Conservation (phyloP, 2,888 invertebrate genomes). For the Ennomos quercinarius region DNA sequence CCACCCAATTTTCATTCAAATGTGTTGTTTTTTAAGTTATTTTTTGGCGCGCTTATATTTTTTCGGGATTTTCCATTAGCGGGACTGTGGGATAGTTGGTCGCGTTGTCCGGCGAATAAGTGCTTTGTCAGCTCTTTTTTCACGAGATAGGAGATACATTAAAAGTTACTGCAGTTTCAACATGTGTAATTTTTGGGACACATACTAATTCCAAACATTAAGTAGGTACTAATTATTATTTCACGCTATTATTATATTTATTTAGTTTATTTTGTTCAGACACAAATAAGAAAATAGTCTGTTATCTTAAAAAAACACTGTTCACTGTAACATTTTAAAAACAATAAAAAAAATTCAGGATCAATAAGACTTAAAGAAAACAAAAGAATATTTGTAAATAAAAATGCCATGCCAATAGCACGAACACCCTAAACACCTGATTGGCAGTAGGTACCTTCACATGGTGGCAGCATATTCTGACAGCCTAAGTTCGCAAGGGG, state of each 20-base stretch:
- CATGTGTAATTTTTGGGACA: background rate
- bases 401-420: too few species aligned
- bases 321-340: too few species aligned
- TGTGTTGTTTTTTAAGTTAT: conserved; percentile 79
- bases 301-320: background rate
- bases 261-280: too few species aligned
- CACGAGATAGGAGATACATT: conserved; percentile 58
- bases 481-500: conserved; percentile 37
- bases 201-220: too few species aligned
- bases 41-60: conserved; percentile 73
- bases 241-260: too few species aligned
- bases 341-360: too few species aligned
- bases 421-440: background rate
- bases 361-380: too few species aligned
- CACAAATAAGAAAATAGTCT: background rate
- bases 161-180: conserved; percentile 53
- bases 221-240: too few species aligned
- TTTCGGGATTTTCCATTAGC: conserved; percentile 83
- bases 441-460: background rate
- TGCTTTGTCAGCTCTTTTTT: conserved; percentile 60
- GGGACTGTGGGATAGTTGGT: conserved; percentile 70
- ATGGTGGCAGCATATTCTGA: background rate
- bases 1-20: conserved; percentile 84
- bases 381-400: too few species aligned
- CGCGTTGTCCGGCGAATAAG: conserved; percentile 63